These are phyloP conservation scores for Centrocercus urophasianus DNA, from an alignment of 2,113 vertebrate genomes.

Conservation along the genomic window DNA sequence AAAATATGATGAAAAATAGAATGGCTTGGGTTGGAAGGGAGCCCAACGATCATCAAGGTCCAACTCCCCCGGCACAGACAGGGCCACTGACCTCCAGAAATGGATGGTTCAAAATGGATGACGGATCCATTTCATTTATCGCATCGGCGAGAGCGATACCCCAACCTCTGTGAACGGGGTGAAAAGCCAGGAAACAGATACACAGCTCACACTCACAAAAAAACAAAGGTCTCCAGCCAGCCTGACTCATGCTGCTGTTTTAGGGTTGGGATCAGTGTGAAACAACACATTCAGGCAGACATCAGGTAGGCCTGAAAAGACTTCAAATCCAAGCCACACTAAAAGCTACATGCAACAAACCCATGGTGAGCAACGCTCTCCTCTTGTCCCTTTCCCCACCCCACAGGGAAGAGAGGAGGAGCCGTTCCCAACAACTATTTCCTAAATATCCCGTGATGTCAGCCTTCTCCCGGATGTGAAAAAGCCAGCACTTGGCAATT, in stretches of 20 bases:
- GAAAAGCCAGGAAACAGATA: conserved; percentile 64
- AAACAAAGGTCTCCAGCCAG: conserved; percentile 18
- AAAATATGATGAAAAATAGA: neutral
- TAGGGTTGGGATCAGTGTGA: neutral
- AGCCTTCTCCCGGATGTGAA: conserved; percentile 65
- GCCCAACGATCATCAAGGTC: too few species aligned
- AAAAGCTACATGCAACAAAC: conserved; percentile 38
- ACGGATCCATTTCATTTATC: neutral
- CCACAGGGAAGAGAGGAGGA: neutral
- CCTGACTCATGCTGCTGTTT: neutral
- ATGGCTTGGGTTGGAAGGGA: too few species aligned
- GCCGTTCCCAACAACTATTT: conserved; percentile 43
- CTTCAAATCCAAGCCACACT: neutral
- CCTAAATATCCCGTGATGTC: conserved; percentile 61
- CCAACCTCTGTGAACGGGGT: neutral
- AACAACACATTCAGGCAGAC: neutral
- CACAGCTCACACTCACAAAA: neutral
- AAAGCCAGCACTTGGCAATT: conserved; percentile 51
- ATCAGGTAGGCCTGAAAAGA: neutral
- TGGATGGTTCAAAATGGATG: too few species aligned
- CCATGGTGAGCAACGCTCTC: neutral
- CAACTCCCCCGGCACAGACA: too few species aligned
- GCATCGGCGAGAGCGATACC: fast-evolving
- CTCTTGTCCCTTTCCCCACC: neutral
- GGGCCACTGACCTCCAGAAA: too few species aligned